Base-by-base conservation (phyloP, 2,797 vertebrate species). In the Pteropus rufus region DNA sequence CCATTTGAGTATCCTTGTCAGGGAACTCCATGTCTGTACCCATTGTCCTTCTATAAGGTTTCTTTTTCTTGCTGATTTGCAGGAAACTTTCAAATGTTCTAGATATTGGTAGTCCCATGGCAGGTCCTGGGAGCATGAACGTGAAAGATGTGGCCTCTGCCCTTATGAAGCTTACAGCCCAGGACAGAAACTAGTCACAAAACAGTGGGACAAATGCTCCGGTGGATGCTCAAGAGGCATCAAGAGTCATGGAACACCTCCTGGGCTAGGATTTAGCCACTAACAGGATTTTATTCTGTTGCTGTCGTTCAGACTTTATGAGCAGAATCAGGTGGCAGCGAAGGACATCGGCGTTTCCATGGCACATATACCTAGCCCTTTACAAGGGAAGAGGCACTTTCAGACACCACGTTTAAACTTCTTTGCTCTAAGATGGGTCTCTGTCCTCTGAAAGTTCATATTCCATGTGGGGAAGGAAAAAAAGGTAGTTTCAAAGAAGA, bases 401-500 rank as follows among this genome's bases (percentile, higher is more conserved):
- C 24, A 77, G 92, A 72, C 1, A 31, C 12, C 77, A 69, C 6
- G 0, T 58, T 91, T 46, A 62, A 31, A 46, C 62, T 3, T 41
- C 46, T 72, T 10, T 3, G 24, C 23, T 81, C 3, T 67, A 67
- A 91, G 23, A 46, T 24, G 54, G 39, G 23, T 24, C 29, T 54
- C 58, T 36, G 46, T 46, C n/a, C 14, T 39, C 77, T 36, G 23
- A 46, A 67, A 70, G 34, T 44, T 94, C 73, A 3, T 18, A 39
- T 81, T 52, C 62, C 62, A 12, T 76, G 24, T 86, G 44, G 29
- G 58, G 34, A 46, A 92, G 77, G 36, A 60, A 34, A 73, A 73
- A 92, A 82, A 67, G 31, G 24, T 24, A 41, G 52, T 77, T 92
- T 79, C 90, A 84, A 73, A 92, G 80, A 70, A 79, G 11, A 77